Evolutionary conservation across 53 echinoderm and acorn worm genomes (phyloP), one percentile per base, ranked within the genome.

Genomic region (Patiria pectinifera): DNA sequence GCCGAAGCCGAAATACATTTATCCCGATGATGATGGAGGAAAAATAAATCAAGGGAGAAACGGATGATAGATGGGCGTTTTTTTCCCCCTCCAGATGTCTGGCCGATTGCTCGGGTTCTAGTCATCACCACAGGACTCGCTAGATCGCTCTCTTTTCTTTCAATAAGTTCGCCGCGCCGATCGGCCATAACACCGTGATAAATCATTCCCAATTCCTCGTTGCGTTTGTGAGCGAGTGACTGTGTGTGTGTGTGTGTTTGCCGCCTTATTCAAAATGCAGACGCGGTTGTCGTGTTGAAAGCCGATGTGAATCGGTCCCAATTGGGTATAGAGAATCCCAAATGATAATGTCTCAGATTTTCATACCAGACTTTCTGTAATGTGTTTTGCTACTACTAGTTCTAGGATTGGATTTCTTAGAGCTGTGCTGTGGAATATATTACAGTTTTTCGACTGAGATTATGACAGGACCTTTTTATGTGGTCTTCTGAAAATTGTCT

Each of bases 171-270:
- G 61, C 61, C 78, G 78, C 21, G 44, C 58, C 88, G 44, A 15
- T 18, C 87, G 61, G 78, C 47, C 60, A 85, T 45, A 88, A 62
- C 61, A 79, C 63, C 21, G 61, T 78, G 59, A 78, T 88, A 88
- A 61, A 79, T 88, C 89, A 86, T 46, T 22, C 86, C 86, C 63
- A 62, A 84, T 84, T 84, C 66, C 43, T 59, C 62, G 84, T 3
- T 13, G 62, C 19, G 66, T 66, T 66, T 66, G 66, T 53, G 53
- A 53, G 53, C 8, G 53, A 53, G 53, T 8, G 53, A 8, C 6
- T 53, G 53, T 53, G 53, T 5, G 53, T 66, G 66, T 63, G 63
- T 66, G 66, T 66, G 66, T 18, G 66, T 11, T 4, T 23, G 76
- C 76, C 76, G 76, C 76, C 16, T 76, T 76, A 76, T 76, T 76